A percentile compares a stretch with the other conserved stretches of the same genome.
These are phyloP conservation scores for Bothrops alternatus DNA, from an alignment of 2,797 vertebrate genomes.

Conservation along the genomic window DNA sequence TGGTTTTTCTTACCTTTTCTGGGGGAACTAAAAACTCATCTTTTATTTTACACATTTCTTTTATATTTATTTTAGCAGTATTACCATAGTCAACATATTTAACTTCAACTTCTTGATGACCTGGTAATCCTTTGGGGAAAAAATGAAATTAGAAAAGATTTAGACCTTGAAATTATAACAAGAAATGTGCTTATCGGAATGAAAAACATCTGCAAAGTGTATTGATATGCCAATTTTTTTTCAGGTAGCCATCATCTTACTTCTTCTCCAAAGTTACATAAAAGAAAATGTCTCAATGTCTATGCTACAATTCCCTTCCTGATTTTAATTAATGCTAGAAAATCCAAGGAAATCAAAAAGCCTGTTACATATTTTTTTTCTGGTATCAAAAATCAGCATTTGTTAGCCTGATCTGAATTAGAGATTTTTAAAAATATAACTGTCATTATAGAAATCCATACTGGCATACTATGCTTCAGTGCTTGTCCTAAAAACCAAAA, in stretches of 20 bases:
- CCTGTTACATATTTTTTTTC: background rate
- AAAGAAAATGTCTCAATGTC: background rate
- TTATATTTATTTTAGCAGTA: conserved; percentile 70
- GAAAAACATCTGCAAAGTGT: background rate
- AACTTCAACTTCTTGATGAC: conserved; percentile 76
- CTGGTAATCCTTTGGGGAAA: conserved; percentile 76
- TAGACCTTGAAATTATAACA: background rate
- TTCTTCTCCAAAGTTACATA: background rate
- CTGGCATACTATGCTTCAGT: background rate
- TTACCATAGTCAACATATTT: conserved; percentile 86
- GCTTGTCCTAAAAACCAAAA: background rate
- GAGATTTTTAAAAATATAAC: background rate
- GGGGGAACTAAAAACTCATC: conserved; percentile 84
- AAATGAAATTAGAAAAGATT: background rate
- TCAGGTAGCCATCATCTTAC: background rate
- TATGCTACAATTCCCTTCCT: background rate
- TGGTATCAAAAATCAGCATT: background rate
- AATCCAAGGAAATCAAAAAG: background rate
- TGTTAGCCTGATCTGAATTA: background rate
- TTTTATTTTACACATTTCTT: conserved; percentile 81
- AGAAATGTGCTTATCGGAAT: background rate
- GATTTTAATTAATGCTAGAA: background rate
- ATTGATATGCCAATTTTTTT: background rate
- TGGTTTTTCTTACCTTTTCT: conserved; percentile 76
- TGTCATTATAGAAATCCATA: background rate